These are phyloP conservation scores for Meloidogyne hapla DNA, from an alignment of 1,140 invertebrate species.

Conservation along the genomic window DNA sequence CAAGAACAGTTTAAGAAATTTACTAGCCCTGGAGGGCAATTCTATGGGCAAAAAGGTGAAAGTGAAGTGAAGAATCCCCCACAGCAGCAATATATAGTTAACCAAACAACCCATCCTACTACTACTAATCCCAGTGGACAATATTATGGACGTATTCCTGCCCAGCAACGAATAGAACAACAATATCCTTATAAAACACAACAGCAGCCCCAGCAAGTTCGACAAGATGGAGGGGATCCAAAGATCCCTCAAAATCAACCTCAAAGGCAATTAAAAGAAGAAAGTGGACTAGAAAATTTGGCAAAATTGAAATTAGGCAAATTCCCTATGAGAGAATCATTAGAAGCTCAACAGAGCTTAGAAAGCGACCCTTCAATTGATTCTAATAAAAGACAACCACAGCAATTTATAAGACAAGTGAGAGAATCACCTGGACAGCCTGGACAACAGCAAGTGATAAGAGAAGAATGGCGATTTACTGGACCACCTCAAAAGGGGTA, in stretches of 20 bases:
- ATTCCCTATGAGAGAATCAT: conserved; percentile 12
- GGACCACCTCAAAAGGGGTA: background rate
- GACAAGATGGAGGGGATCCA: background rate
- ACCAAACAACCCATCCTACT: background rate
- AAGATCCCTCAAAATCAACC: background rate
- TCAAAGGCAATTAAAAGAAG: background rate
- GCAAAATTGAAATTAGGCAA: conserved; percentile 12
- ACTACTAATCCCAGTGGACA: background rate
- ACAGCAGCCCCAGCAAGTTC: no score
- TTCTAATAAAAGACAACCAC: background rate
- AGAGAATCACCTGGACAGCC: background rate
- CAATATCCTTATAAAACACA: no score
- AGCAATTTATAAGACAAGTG: background rate
- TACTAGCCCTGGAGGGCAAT: background rate
- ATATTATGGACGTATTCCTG: background rate
- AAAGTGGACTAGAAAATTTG: conserved; percentile 26
- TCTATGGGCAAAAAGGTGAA: background rate
- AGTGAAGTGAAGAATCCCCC: background rate
- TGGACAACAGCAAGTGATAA: background rate
- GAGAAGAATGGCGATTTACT: background rate
- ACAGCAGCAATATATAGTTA: background rate
- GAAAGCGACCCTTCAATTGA: background rate
- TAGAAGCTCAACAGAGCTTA: background rate
- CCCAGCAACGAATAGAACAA: background rate
- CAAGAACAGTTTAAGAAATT: conserved; percentile 1